phyloP scores from a whole-genome alignment of 1,140 invertebrate species.

The Pararge aegeria region DNA sequence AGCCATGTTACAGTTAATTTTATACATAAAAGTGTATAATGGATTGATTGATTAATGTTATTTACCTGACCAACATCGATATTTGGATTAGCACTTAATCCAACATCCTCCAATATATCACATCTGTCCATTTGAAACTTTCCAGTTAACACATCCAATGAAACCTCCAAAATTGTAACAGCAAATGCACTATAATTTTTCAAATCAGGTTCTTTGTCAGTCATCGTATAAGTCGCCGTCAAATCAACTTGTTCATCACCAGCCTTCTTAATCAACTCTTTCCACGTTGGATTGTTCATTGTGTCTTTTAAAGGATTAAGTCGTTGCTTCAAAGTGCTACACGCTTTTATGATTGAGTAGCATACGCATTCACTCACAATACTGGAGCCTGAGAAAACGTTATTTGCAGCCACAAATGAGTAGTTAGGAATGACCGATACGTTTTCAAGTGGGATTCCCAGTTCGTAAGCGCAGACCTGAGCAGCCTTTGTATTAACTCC shows the following conservation, averaged over 20 bases:
- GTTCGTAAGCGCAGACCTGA: conserved; percentile 87
- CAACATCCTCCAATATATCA: conserved; percentile 88
- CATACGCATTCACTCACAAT: conserved; percentile 85
- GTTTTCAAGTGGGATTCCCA: conserved; percentile 86
- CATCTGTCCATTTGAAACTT: conserved; percentile 83
- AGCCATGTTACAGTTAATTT: too few species aligned
- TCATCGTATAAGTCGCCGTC: conserved; percentile 81
- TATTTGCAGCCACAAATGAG: conserved; percentile 84
- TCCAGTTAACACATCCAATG: conserved; percentile 87
- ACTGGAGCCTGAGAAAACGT: conserved; percentile 85
- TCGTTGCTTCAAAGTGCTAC: conserved; percentile 82
- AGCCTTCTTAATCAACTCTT: conserved; percentile 82
- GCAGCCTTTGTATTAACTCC: conserved; percentile 85
- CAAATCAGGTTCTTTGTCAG: conserved; percentile 65
- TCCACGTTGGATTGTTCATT: conserved; percentile 83
- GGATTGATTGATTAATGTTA: too few species aligned
- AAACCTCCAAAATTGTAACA: conserved; percentile 82
- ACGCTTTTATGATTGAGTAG: conserved; percentile 84
- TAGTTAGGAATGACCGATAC: conserved; percentile 85
- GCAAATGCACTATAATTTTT: conserved; percentile 82
- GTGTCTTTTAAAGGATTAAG: conserved; percentile 82
- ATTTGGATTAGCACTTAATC: conserved; percentile 84
- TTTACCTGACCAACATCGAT: too few species aligned
- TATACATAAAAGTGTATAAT: too few species aligned
- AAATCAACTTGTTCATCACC: conserved; percentile 82